Evolutionary conservation across 1,140 invertebrate genomes (phyloP), one percentile per base, ranked within the genome.

Genomic region (Sminthurinus signatus): DNA sequence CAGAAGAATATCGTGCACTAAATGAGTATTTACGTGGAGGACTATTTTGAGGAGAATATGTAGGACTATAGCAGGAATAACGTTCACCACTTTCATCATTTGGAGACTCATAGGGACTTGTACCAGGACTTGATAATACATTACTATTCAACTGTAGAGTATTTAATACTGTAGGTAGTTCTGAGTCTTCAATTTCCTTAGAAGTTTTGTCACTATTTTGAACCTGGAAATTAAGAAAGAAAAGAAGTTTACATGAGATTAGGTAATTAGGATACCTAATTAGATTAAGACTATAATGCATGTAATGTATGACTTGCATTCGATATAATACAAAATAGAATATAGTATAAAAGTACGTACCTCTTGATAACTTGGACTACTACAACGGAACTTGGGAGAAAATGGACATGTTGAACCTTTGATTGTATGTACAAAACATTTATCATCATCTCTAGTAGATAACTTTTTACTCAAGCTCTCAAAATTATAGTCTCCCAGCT

Each of bases 371-470:
- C 28, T 39, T 19, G 54, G 54, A 28, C 54, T 56, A 39, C 12
- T 56, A 42, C 54, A 56, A 12, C 54, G 10, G 23, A 36, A 56
- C 21, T 56, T 36, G 3, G 54, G 54, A 21, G 14, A 42, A 27
- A 56, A 56, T 19, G 54, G 54, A 56, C 54, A 56, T 42, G 31
- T 19, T 5, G n/a, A 14, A n/a, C 39, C 31, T 2, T 21, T 27
- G 4, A 23, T 27, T 17, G 29, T 25, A 21, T 56, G 54, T 3
- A 56, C 54, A 27, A 5, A 21, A 56, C 54, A 56, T n/a, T 27
- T 3, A 21, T 56, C 36, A 19, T 17, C 15, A 23, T 56, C 54
- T 14, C 5, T 15, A 3, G 54, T 15, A n/a, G 36, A 3, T 4
- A 56, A 19, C n/a, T 39, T 36, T 15, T 32, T n/a, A 19, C n/a